These are phyloP conservation scores for Triops longicaudatus DNA, from an alignment of 1,140 invertebrate genomes.

Conservation along the genomic window DNA sequence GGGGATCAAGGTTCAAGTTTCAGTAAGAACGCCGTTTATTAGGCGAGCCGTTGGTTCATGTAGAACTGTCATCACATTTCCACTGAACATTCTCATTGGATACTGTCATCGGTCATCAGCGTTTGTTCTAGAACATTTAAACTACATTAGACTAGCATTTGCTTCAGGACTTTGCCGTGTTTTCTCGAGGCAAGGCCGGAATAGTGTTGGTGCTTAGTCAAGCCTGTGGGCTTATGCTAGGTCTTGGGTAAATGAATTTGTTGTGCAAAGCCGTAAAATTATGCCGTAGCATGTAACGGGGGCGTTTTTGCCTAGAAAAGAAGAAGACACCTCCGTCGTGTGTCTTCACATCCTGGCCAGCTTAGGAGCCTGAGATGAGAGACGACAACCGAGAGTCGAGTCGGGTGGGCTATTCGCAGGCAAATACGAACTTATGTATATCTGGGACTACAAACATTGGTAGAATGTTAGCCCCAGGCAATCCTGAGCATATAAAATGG, in stretches of 20 bases:
- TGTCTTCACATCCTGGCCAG: not conserved
- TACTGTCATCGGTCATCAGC: too few relatives aligned
- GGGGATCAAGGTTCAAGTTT: too few relatives aligned
- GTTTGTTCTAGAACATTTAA: too few relatives aligned
- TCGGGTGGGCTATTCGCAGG: not conserved
- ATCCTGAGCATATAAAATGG: not conserved
- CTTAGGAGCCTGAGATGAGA: not conserved
- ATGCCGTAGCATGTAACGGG: not conserved
- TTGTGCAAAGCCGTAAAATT: not conserved
- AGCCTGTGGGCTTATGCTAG: not conserved
- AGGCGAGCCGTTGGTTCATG: too few relatives aligned
- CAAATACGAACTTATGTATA: conserved; percentile 15
- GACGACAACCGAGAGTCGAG: not conserved
- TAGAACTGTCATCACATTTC: too few relatives aligned
- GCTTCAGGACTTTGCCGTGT: too few relatives aligned
- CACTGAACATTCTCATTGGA: too few relatives aligned
- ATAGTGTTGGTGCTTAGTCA: not conserved
- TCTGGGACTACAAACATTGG: conserved; percentile 1
- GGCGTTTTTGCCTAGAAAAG: not conserved
- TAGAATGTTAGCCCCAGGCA: not conserved
- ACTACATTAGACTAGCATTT: too few relatives aligned
- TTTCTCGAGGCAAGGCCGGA: too few relatives aligned
- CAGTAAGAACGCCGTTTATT: too few relatives aligned
- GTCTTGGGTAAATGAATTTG: not conserved
- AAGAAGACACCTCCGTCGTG: not conserved